Conservation (phyloP, 2,888 invertebrate genomes). For the Chrysolina haemoptera region DNA sequence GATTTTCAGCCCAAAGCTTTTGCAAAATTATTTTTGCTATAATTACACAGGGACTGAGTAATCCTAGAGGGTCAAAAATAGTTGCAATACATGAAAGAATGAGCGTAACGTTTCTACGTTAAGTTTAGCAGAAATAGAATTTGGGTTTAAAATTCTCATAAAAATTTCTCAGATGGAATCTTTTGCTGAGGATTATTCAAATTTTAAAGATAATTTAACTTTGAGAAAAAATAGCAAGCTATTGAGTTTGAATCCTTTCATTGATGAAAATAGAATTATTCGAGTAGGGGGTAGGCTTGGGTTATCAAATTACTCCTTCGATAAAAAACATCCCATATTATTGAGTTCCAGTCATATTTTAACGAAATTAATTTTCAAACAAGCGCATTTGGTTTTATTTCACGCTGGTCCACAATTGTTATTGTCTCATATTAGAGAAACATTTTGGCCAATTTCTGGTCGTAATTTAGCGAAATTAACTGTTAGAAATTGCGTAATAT, state of each 20-base stretch:
- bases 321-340: slow-evolving; percentile 39
- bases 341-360: slow-evolving; percentile 1
- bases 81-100: too few species aligned
- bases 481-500: background rate
- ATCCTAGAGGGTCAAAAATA: too few species aligned
- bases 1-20: too few species aligned
- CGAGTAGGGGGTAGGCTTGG: slow-evolving; percentile 41
- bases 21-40: too few species aligned
- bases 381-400: background rate
- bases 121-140: slow-evolving; percentile 6
- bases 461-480: background rate
- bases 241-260: slow-evolving; percentile 31
- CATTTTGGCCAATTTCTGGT: background rate
- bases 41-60: too few species aligned
- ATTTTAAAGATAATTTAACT: too few species aligned
- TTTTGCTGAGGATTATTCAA: slow-evolving; percentile 16
- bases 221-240: slow-evolving; percentile 26
- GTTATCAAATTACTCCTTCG: slow-evolving; percentile 31
- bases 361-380: background rate
- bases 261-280: slow-evolving; percentile 32
- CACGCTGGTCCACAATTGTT: background rate
- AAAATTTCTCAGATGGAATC: slow-evolving; percentile 11
- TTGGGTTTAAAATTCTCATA: slow-evolving; percentile 1
- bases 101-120: too few species aligned
- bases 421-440: background rate